Conservation (phyloP, 2,113 vertebrate genomes). For the Silurus asotus region DNA sequence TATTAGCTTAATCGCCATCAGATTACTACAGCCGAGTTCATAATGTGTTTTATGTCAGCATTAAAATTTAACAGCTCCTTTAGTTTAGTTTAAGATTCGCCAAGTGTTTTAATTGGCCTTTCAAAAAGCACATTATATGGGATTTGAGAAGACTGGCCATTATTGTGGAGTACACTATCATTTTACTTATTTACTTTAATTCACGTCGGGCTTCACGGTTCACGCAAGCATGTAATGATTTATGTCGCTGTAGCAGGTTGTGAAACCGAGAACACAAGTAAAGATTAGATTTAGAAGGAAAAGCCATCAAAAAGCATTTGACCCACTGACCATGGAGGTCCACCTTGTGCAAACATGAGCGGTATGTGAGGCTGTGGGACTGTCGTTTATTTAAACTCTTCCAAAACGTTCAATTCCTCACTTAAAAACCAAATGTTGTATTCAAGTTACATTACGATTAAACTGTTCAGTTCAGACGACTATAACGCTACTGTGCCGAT, state of each 20-base stretch:
- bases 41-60: background rate
- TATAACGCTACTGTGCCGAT: background rate
- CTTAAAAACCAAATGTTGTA: background rate
- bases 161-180: background rate
- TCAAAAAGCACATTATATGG: background rate
- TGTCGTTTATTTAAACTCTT: background rate
- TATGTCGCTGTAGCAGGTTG: background rate
- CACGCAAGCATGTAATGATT: background rate
- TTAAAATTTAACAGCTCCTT: background rate
- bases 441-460: background rate
- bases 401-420: background rate
- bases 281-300: conserved; percentile 1
- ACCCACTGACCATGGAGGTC: conserved; percentile 10
- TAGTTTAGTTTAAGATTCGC: background rate
- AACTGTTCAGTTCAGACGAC: background rate
- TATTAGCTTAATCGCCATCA: conserved; percentile 6
- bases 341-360: conserved; percentile 44
- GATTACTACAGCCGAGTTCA: background rate
- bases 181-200: background rate
- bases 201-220: background rate
- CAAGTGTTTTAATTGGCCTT: background rate
- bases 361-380: conserved; percentile 9
- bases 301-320: background rate
- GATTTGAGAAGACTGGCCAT: background rate
- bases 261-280: background rate